These are phyloP conservation scores for Deilephila elpenor DNA, from an alignment of 2,888 invertebrate genomes.

Conservation along the genomic window DNA sequence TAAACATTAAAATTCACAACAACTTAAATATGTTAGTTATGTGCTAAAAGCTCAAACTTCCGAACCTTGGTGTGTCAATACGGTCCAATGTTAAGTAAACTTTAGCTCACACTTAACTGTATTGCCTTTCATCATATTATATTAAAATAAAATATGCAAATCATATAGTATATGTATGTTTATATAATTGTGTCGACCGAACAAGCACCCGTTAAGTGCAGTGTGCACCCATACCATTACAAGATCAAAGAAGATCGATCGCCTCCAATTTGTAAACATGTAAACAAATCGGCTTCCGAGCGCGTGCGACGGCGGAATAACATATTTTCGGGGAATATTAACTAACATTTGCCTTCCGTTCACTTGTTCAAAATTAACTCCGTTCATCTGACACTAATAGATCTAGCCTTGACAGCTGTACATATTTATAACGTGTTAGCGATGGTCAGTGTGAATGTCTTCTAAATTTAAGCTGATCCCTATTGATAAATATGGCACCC, in stretches of 20 bases:
- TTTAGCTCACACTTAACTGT: too few relatives aligned
- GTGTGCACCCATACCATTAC: conserved; percentile 41
- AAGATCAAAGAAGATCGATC: conserved; percentile 56
- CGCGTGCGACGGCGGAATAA: conserved; percentile 24
- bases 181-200: not conserved
- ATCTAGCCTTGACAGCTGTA: conserved; percentile 69
- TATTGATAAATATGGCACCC: conserved; percentile 33
- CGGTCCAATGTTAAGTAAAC: too few relatives aligned
- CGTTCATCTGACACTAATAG: conserved; percentile 64
- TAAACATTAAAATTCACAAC: too few relatives aligned
- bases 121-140: too few relatives aligned
- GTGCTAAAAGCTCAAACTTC: too few relatives aligned
- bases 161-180: not conserved
- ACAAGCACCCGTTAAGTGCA: conserved; percentile 5
- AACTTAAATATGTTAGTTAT: too few relatives aligned
- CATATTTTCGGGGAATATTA: conserved; percentile 50
- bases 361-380: conserved; percentile 54
- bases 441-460: conserved; percentile 75
- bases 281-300: conserved; percentile 41
- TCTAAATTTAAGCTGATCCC: conserved; percentile 59
- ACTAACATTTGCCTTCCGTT: conserved; percentile 52
- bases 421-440: conserved; percentile 70
- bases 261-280: conserved; percentile 49
- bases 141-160: too few relatives aligned
- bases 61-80: too few relatives aligned